phyloP scores from a whole-genome alignment of 2,797 vertebrate genomes.

The Enteromius fasciolatus region DNA sequence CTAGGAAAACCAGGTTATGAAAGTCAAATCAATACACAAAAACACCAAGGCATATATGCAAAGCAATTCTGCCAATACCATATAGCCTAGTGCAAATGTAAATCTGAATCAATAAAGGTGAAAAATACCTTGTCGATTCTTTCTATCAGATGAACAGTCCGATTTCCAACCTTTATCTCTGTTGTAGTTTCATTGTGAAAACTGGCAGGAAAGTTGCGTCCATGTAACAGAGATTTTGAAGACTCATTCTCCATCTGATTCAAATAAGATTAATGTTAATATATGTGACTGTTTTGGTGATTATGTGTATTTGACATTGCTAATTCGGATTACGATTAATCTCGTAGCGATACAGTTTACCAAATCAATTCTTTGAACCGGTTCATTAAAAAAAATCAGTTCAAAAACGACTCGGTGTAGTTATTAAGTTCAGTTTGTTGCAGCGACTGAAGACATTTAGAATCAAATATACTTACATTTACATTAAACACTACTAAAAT shows the following conservation, averaged over 20 bases:
- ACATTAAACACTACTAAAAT: neutral
- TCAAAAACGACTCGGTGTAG: neutral
- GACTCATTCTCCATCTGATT: constrained; percentile 87
- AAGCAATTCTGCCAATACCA: neutral
- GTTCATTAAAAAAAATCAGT: neutral
- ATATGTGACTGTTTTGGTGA: neutral
- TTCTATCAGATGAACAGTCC: constrained; percentile 72
- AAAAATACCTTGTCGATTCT: constrained; percentile 74
- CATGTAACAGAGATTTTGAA: constrained; percentile 73
- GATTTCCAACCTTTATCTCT: constrained; percentile 71
- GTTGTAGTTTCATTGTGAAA: constrained; percentile 77
- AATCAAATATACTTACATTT: neutral
- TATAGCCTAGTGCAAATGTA: neutral
- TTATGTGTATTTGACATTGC: neutral
- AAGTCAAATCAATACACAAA: neutral
- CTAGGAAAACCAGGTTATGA: constrained; percentile 65
- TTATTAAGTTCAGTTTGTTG: neutral
- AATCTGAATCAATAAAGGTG: neutral
- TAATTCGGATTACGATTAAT: neutral
- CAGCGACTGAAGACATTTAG: neutral
- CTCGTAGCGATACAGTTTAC: neutral
- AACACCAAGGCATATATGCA: neutral
- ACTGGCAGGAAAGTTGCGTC: constrained; percentile 74
- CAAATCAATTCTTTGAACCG: neutral
- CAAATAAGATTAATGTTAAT: neutral